Percentiles rank a stretch among this genome's conserved stretches.
Evolutionary conservation across 2,888 invertebrate species (phyloP).

Genomic region (Agrotis exclamationis): DNA sequence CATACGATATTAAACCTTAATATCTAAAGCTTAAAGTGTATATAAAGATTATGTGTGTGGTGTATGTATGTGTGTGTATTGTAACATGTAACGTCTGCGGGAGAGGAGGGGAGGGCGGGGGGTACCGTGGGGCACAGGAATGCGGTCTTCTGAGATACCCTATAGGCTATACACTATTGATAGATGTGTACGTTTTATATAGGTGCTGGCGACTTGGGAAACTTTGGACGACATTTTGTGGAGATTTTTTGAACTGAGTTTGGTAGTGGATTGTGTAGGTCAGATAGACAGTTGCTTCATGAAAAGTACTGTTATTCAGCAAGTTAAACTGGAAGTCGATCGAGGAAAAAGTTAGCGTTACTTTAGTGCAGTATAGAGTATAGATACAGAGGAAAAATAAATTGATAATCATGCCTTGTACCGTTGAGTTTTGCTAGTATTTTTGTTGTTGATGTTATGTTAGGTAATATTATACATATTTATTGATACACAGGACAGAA

Average conservation of each 20-base stretch:
- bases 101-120: slow-evolving; percentile 68
- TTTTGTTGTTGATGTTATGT: slow-evolving; percentile 5
- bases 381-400: background rate
- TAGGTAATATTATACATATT: no score
- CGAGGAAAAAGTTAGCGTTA: background rate
- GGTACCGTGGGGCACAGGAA: slow-evolving; percentile 81
- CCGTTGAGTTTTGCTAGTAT: slow-evolving; percentile 18
- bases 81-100: slow-evolving; percentile 77
- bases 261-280: slow-evolving; percentile 24
- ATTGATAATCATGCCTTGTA: slow-evolving; percentile 34
- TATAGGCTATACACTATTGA: slow-evolving; percentile 83
- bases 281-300: background rate
- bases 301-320: background rate
- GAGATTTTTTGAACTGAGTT: slow-evolving; percentile 21
- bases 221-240: slow-evolving; percentile 66
- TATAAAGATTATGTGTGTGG: slow-evolving; percentile 35
- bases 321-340: background rate
- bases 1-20: slow-evolving; percentile 66
- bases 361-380: no score
- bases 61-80: slow-evolving; percentile 68
- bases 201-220: slow-evolving; percentile 69
- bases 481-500: no score
- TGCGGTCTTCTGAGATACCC: slow-evolving; percentile 89
- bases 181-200: slow-evolving; percentile 79
- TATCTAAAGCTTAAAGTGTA: slow-evolving; percentile 38